Base-by-base conservation (phyloP, 2,113 vertebrate species). In the Jacana jacana region DNA sequence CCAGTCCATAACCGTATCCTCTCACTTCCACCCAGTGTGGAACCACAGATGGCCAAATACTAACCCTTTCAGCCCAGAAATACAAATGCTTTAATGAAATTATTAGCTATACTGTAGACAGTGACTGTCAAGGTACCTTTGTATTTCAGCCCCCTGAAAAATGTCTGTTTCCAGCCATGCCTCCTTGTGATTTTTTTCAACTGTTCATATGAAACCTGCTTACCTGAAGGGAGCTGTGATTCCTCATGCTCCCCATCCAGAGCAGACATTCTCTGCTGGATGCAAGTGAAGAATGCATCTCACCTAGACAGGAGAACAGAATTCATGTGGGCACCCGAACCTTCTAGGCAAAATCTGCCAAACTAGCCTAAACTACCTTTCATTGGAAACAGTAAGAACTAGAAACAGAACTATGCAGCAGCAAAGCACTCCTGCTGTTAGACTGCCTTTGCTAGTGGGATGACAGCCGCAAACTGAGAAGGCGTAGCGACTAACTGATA, bases 381-480 rank as follows among this genome's bases (percentile, higher is more conserved):
- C 81, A 88, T 81, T 70, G 70, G 76, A 78, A 86, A 66, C 71
- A 65, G 57, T 46, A 37, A 49, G 72, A 78, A 73, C 40, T 25
- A 54, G 55, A 86, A 84, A 84, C 30, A 78, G 80, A 93, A 31
- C 25, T 63, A 77, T 0, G 0, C 30, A 75, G 75, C 40, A 82
- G 37, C 70, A 78, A 60, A 86, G 31, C 48, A 78, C 23, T 66
- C 83, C 82, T 70, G 72, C 83, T 92, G 51, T 70, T 88, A 86
- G n/a, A 31, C 19, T 86, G 58, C n/a, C 68, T 90, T 82, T 86
- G 55, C 64, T 81, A 88, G 80, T 54, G 40, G 76, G 72, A 93
- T 84, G 83, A 84, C 72, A 91, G 60, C 33, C 55, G 12, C 94
- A 91, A 81, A 83, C 10, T 19, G 54, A 69, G 86, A 88, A 70